Base-by-base conservation (phyloP, 2,113 vertebrate genomes). In the Eulemur macaco region DNA sequence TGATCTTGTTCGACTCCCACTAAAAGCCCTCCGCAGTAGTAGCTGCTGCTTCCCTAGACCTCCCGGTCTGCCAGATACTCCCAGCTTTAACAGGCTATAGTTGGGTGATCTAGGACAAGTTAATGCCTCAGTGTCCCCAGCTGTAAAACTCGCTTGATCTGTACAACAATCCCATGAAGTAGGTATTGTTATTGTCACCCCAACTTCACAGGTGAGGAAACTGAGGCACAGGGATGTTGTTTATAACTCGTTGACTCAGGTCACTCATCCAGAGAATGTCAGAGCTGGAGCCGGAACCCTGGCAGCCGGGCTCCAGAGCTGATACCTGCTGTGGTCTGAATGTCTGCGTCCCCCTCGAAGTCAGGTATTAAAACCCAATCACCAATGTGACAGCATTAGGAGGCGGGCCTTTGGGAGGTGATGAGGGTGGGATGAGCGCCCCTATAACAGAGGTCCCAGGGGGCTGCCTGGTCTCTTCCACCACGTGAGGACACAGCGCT, bases 371-470 rank as follows among this genome's bases (percentile, higher is more conserved):
- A 42, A 87, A 27, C 29, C 20, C 8, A 29, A 2, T 21, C 2
- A 0, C 60, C 77, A 29, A 0, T 1, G n/a, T 18, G 58, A 7
- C 34, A 2, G 9, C 4, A 2, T 10, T 2, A 7, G 45, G 15
- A 52, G 54, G 52, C 5, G 9, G 20, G 82, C 7, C 8, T 3
- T 17, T 29, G 18, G n/a, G 37, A 18, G 56, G 13, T 5, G 21
- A 18, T 3, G 2, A 12, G 31, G 11, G 37, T 15, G 50, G 47
- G 31, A 71, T 15, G 14, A 14, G 27, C 29, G 15, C 13, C 12
- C 47, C 71, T 25, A 27, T 18, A 25, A 20, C 13, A 68, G 60
- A 63, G 54, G n/a, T 20, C 27, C 34, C 21, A 37, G 52, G 31
- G 42, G 50, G 63, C 12, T 10, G 80, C n/a, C 68, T 21, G 10